Percentiles rank a stretch among this genome's conserved stretches.
Conservation (phyloP, 2,797 vertebrate species). For the Valencia hispanica region DNA sequence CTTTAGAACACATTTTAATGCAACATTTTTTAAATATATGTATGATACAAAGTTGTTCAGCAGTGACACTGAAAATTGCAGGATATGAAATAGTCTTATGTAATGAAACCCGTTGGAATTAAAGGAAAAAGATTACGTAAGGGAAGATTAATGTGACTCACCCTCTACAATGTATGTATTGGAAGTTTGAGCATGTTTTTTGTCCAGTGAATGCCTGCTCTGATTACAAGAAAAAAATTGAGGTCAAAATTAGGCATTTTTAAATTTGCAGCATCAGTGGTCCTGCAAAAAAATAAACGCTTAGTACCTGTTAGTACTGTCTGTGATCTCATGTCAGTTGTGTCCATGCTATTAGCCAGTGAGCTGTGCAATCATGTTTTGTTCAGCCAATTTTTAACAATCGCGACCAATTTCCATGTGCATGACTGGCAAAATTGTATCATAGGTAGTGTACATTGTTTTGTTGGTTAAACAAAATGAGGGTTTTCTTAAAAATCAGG, state of each 20-base stretch:
- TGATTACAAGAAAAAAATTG: not conserved
- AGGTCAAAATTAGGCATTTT: not conserved
- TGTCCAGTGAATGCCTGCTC: not conserved
- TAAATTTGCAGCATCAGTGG: not conserved
- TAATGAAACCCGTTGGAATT: not conserved
- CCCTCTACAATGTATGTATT: not conserved
- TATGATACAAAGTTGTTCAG: no score
- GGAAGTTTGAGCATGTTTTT: not conserved
- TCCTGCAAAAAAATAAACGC: not conserved
- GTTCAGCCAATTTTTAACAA: no score
- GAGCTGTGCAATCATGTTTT: not conserved
- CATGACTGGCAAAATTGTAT: no score
- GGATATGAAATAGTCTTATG: not conserved
- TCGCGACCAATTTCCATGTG: no score
- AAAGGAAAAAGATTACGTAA: not conserved
- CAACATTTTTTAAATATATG: no score
- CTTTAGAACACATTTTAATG: no score
- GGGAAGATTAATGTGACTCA: not conserved
- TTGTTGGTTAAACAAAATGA: no score
- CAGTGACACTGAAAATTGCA: not conserved
- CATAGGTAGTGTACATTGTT: no score
- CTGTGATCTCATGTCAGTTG: not conserved
- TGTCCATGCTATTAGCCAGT: not conserved
- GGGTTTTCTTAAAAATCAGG: no score
- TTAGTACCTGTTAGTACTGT: not conserved